Evolutionary conservation across 2,113 vertebrate genomes (phyloP), one percentile per base, ranked within the genome.

Genomic region (Chroicocephalus ridibundus): DNA sequence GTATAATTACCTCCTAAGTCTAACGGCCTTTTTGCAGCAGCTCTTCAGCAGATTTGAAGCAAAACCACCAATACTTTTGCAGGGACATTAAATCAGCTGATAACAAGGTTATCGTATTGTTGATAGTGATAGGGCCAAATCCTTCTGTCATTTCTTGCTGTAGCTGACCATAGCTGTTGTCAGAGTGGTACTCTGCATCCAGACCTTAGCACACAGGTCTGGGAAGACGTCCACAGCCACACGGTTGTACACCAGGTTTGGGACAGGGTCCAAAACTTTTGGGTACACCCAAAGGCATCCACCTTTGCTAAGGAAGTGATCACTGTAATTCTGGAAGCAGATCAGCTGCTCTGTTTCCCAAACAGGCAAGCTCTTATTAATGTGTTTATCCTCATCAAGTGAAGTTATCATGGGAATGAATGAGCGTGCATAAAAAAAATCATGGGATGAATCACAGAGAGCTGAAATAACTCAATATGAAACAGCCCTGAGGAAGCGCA

Each of bases 51-150:
- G 24, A 38, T 47, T 29, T 76, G 36, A 92, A 88, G 46, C 51
- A 92, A 93, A 96, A 42, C n/a, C 16, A 19, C 20, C 13, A 19
- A 74, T 27, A 57, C 11, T 25, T 82, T 79, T 64, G 10, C 54
- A 71, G 34, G 40, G 32, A 34, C 26, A 65, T 26, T 47, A 86
- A 24, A 84, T 21, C 42, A 64, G 38, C 31, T 25, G 16, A 3
- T 42, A 70, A 47, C 31, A 94, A 44, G 0, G 0, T 10, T 66
- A 36, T 18, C 0, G 0, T 7, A 44, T 18, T 66, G 57, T 31
- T 5, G 3, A 57, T 6, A 0, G 1, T 1, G 1, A 49, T 16
- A 75, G 9, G 9, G 27, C 17, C 46, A 94, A 78, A 75, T 15
- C 38, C 44, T 75, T 52, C 62, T 54, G 44, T 25, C 34, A 6